Evolutionary conservation across 2,797 vertebrate species (phyloP).

Genomic region (Semotilus atromaculatus): DNA sequence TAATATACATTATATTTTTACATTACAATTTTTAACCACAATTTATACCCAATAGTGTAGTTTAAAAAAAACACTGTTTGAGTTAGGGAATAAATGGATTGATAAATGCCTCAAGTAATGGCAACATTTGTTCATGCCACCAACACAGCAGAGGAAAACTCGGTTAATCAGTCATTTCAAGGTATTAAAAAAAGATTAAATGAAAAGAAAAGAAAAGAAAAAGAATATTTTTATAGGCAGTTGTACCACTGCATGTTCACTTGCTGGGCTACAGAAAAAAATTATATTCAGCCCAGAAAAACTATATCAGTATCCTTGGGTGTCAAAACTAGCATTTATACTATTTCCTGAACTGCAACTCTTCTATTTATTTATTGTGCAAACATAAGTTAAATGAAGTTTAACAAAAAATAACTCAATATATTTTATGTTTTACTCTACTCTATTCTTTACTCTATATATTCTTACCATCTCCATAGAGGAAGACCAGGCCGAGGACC

Average conservation of each 20-base stretch:
- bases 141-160: background rate
- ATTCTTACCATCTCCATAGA: slow-evolving; percentile 78
- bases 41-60: background rate
- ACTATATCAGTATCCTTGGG: background rate
- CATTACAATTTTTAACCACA: background rate
- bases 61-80: background rate
- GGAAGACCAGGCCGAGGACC: slow-evolving; percentile 85
- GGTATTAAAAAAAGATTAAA: background rate
- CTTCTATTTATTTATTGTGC: background rate
- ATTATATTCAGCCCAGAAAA: background rate
- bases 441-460: too few relatives aligned
- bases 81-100: background rate
- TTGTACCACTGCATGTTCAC: background rate
- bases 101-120: background rate
- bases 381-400: background rate
- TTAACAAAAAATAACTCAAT: background rate
- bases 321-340: background rate
- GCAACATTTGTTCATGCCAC: background rate
- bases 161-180: background rate
- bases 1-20: background rate
- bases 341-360: background rate
- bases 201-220: background rate
- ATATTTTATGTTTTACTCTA: background rate
- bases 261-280: background rate
- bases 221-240: background rate